These are phyloP conservation scores for Drosophila anomelani DNA, from an alignment of 2,888 invertebrate species.

Conservation along the genomic window DNA sequence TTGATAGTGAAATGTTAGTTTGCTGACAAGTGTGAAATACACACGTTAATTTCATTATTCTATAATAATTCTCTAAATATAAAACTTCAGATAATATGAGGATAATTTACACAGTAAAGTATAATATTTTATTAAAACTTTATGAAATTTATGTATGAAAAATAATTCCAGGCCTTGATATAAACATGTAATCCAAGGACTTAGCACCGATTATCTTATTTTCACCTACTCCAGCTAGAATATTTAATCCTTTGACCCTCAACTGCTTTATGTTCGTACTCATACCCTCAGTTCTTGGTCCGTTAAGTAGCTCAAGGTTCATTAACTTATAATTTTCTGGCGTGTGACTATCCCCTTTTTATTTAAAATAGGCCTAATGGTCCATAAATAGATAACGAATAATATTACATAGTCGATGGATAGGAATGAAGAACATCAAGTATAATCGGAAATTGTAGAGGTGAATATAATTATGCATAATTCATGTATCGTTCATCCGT, in stretches of 20 bases:
- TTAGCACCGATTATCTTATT: too few species aligned
- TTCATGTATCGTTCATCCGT: slow-evolving; percentile 34
- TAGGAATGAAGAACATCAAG: slow-evolving; percentile 10
- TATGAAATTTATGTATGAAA: background rate
- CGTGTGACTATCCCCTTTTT: slow-evolving; percentile 12
- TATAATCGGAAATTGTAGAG: slow-evolving; percentile 11
- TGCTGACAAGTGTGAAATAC: slow-evolving; percentile 21
- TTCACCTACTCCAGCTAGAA: too few species aligned
- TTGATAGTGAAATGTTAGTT: background rate
- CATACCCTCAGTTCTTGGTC: background rate
- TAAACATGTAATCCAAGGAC: background rate
- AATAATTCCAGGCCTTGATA: background rate
- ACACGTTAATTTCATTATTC: background rate
- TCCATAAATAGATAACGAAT: slow-evolving; percentile 33
- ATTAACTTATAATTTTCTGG: slow-evolving; percentile 2
- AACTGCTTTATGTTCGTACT: background rate
- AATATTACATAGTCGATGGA: background rate
- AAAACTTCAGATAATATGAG: background rate
- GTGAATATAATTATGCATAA: slow-evolving; percentile 41
- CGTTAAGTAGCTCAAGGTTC: slow-evolving; percentile 31
- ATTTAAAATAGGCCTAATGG: slow-evolving; percentile 8
- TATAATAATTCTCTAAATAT: background rate
- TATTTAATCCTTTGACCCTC: background rate
- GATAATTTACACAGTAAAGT: background rate
- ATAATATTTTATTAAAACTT: background rate